Evolutionary conservation across 1,140 invertebrate genomes (phyloP), one percentile per base, ranked within the genome.

Genomic region (Anadara kagoshimensis): DNA sequence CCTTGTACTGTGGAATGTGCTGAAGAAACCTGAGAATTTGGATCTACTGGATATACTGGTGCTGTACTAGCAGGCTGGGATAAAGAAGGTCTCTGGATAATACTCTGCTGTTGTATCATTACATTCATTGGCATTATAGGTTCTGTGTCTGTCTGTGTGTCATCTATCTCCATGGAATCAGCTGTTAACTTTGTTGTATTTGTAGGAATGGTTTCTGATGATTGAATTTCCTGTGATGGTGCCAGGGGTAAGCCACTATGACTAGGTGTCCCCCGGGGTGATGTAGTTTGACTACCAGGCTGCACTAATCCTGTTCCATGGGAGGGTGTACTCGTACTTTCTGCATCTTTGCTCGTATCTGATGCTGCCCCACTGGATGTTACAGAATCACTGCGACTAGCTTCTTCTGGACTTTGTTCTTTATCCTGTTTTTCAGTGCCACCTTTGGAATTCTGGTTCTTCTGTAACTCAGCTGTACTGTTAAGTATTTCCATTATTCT

Each of bases 401-500:
- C 70, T 53, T 71, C 65, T 0, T 47, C 63, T 26, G 44, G 51
- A 5, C 62, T 63, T 29, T 62, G 53, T 20, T 63, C 49, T 61
- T 71, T 69, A 45, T 62, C 69, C 53, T 66, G 57, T 36, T 56
- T 16, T 26, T n/a, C n/a, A n/a, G n/a, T 26, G 44, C 56, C 14
- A 18, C 51, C 63, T 20, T 45, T 41, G n/a, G 71, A 56, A 20
- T 71, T 47, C n/a, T n/a, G n/a, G n/a, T 24, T 63, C 36, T 53
- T 64, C 22, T 67, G 67, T 41, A 74, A 54, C 8, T 74, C 79
- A 22, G 73, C 74, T 5, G 81, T 78, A 47, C 80, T 83, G 63
- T 76, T 80, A 20, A 85, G 78, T 44, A 85, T 85, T 68, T 85
- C 83, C 62, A 85, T 74, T 41, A 85, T 85, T 26, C 83, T 65